Percentiles rank a stretch among this genome's conserved stretches.
Conservation (phyloP, 2,113 vertebrate genomes). For the Neoarius graeffei region DNA sequence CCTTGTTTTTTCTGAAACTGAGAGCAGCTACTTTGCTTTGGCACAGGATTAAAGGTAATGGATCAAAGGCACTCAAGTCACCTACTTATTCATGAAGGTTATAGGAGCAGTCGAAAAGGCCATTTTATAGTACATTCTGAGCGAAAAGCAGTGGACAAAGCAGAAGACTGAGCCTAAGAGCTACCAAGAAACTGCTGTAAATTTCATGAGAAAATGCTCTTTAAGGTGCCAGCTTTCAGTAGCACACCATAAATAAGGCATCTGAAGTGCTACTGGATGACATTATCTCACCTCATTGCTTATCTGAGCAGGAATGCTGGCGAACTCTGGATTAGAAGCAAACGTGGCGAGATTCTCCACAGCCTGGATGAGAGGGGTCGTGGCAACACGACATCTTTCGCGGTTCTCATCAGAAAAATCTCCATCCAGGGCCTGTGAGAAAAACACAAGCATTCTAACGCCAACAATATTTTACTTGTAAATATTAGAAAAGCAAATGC, state of each 20-base stretch:
- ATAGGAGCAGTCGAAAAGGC: conserved; percentile 20
- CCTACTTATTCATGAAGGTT: conserved; percentile 45
- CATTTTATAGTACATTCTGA: conserved; percentile 26
- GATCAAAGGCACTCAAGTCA: conserved; percentile 53
- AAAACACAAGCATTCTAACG: neutral
- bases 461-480: neutral
- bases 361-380: conserved; percentile 89
- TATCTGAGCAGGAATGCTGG: conserved; percentile 95
- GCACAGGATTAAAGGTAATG: conserved; percentile 49
- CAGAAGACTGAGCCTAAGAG: neutral
- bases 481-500: neutral
- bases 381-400: conserved; percentile 87
- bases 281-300: conserved; percentile 83
- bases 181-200: neutral
- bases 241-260: conserved; percentile 11
- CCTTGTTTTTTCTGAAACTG: conserved; percentile 43
- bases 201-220: neutral
- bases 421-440: conserved; percentile 84
- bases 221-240: neutral
- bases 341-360: conserved; percentile 96
- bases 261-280: conserved; percentile 19
- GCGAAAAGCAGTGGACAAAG: conserved; percentile 10
- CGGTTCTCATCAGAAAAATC: conserved; percentile 98
- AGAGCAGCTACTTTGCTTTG: conserved; percentile 50
- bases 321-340: conserved; percentile 96